These are phyloP conservation scores for Chrysotoxum bicinctum DNA, from an alignment of 2,888 invertebrate species.

Conservation along the genomic window DNA sequence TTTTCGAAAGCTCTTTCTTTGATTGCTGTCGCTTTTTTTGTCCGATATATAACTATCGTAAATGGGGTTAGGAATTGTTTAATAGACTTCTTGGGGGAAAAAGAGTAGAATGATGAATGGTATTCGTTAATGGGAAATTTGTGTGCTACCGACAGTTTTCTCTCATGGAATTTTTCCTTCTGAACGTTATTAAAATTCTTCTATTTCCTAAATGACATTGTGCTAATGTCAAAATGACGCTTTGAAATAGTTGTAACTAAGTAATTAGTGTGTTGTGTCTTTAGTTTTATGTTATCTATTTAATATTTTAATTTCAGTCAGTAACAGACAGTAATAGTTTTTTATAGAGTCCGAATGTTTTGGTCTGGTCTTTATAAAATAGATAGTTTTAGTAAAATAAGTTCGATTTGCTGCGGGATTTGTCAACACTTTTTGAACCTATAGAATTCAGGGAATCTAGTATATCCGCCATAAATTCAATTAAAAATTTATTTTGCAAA, in stretches of 20 bases:
- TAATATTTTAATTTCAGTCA: background rate
- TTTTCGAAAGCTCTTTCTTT: constrained; percentile 30
- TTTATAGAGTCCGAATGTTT: too few species aligned
- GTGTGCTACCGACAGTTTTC: constrained; percentile 27
- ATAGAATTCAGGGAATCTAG: too few species aligned
- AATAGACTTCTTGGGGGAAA: background rate
- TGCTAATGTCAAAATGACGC: background rate
- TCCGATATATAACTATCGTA: background rate
- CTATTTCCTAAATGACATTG: background rate
- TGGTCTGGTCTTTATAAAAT: too few species aligned
- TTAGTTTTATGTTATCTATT: background rate
- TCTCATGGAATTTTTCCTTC: background rate
- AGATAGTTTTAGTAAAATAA: too few species aligned
- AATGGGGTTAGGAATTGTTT: background rate
- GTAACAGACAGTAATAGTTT: too few species aligned
- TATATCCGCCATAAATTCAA: too few species aligned
- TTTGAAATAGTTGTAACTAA: background rate
- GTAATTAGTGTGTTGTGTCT: background rate
- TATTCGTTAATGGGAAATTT: constrained; percentile 48
- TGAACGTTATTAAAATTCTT: constrained; percentile 31
- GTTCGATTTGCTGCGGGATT: too few species aligned
- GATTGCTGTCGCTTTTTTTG: constrained; percentile 47
- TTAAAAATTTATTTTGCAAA: too few species aligned
- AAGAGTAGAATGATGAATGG: constrained; percentile 51
- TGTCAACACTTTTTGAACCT: too few species aligned